Evolutionary conservation across 2,888 invertebrate genomes (phyloP), one percentile per base, ranked within the genome.

Genomic region (Muscina levida): DNA sequence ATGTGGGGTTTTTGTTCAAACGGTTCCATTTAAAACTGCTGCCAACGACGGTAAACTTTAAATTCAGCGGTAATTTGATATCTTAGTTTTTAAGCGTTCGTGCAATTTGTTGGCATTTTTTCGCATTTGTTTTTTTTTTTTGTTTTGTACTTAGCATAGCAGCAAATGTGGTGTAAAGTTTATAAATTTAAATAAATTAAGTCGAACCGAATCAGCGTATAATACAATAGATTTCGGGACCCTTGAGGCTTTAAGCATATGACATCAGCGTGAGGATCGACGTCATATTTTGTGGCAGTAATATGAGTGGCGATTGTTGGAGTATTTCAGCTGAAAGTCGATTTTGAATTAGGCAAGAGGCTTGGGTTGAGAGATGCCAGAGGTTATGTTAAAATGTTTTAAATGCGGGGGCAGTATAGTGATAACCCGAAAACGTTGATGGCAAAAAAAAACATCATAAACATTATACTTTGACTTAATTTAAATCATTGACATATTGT

Each of bases 181-280:
- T 39, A 42, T 39, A 62, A 62, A 62, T 62, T 62, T 62, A 62
- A 17, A 62, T 62, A 62, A 62, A 62, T 62, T 37, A 42, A 62
- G 62, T 62, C 13, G 24, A 17, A 17, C 6, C 19, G 2, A 5
- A 26, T 26, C 51, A 48, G 17, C 59, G 31, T n/a, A n/a, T n/a
- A 37, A 22, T 19, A 62, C 48, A 19, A 15, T 17, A 15, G 10
- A 1, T 37, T 19, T 11, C 57, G 57, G 22, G 22, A 42, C 62
- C 62, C 19, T 42, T 62, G 22, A 62, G 62, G 13, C 53, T 3
- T 22, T 19, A 37, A 8, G 19, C 17, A 59, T 59, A 59, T 39
- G 37, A 59, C 59, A 59, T 59, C 39, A 59, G 53, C 11, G 13
- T 2, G 53, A 24, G 13, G 22, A 24, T 22, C 24, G 13, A 3